Percentiles rank a stretch among this genome's conserved stretches.
These are phyloP conservation scores for Aurelia aurita DNA, from an alignment of 30 jellyfish, hydroid and myxozoan species.

Conservation along the genomic window DNA sequence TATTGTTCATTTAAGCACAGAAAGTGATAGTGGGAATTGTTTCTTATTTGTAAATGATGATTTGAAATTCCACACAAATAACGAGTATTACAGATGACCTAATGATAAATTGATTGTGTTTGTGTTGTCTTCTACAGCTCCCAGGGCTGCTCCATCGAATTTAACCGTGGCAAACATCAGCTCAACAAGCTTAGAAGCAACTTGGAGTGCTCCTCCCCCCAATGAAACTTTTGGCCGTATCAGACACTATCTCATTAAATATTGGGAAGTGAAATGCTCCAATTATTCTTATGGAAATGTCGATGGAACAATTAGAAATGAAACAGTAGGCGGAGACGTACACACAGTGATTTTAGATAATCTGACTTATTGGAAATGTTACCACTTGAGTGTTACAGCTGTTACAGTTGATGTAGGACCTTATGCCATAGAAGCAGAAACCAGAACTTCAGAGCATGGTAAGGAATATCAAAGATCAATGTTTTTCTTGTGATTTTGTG, in stretches of 20 bases:
- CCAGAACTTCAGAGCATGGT: slow-evolving; percentile 10
- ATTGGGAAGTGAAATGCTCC: not conserved
- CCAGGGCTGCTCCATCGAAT: not conserved
- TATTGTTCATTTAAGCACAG: too few species aligned
- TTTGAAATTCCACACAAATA: too few species aligned
- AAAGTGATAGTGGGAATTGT: too few species aligned
- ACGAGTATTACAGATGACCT: too few species aligned
- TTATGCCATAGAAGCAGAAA: not conserved
- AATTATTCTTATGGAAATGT: not conserved
- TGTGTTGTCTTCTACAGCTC: not conserved
- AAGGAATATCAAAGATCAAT: too few species aligned
- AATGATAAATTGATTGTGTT: too few species aligned
- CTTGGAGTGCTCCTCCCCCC: not conserved
- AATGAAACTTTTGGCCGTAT: not conserved
- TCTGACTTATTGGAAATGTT: slow-evolving; percentile 16
- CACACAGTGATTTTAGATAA: not conserved
- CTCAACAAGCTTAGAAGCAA: not conserved
- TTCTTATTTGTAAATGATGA: too few species aligned
- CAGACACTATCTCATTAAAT: slow-evolving; percentile 1
- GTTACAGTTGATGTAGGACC: slow-evolving; percentile 9
- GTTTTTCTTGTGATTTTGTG: too few species aligned
- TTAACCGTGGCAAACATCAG: not conserved
- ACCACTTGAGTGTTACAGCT: slow-evolving; percentile 1
- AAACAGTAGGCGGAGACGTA: not conserved
- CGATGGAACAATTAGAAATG: not conserved